These are phyloP conservation scores for Chaetops frenatus DNA, from an alignment of 2,113 vertebrate species.

Conservation along the genomic window DNA sequence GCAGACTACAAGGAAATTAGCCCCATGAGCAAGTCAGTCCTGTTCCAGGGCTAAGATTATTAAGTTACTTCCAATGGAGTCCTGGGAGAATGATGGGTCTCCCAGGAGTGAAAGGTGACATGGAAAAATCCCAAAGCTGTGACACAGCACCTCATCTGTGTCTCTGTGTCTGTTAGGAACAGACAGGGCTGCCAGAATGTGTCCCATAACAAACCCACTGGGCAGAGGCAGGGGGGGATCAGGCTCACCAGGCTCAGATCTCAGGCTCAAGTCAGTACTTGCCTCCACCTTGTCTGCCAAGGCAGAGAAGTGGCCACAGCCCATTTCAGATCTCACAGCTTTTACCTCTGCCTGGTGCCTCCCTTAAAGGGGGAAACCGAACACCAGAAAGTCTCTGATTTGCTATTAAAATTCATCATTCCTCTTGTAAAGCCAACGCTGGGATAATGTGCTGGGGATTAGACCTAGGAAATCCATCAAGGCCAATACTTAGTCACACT, in stretches of 20 bases:
- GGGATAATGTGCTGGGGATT: neutral
- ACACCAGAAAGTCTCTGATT: neutral
- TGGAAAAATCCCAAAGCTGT: neutral
- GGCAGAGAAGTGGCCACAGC: neutral
- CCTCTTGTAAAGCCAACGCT: neutral
- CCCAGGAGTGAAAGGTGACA: neutral
- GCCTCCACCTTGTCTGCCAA: neutral
- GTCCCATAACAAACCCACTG: neutral
- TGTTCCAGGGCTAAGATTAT: neutral
- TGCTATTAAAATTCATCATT: slow-evolving; percentile 13
- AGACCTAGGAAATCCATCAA: slow-evolving; percentile 41
- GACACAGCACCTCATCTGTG: neutral
- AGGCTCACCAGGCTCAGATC: neutral
- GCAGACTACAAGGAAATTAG: neutral
- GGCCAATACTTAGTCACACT: slow-evolving; percentile 10
- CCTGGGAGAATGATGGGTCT: neutral
- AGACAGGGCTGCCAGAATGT: neutral
- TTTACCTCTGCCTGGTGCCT: neutral
- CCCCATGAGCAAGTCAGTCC: neutral
- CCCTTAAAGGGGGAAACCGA: neutral
- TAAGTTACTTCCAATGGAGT: neutral
- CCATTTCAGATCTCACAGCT: neutral
- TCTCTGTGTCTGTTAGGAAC: neutral
- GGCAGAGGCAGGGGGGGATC: neutral
- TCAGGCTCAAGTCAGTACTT: neutral